Evolutionary conservation across 2,888 invertebrate species (phyloP), one percentile per base, ranked within the genome.

Genomic region (Cactoblastis cactorum): DNA sequence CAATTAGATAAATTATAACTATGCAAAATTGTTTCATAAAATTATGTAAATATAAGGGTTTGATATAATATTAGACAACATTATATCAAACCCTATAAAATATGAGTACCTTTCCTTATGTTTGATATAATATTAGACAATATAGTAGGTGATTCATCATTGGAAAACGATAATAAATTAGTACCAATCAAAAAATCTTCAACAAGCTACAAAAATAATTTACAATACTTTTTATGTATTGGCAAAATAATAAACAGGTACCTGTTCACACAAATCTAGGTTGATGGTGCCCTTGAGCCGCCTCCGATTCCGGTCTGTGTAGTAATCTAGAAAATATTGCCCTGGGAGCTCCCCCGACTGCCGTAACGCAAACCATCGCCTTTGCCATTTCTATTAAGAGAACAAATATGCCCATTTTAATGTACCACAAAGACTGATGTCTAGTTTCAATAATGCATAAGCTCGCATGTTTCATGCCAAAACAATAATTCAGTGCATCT

Each of bases 261-360:
- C 96, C 92, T 98, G 97, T 88, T 98, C 97, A 83, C 98, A 98
- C 79, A 97, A 95, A 90, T 98, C 98, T 71, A 98, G 91, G 91
- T 98, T 96, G 71, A 98, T 97, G 55, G 94, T 93, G 70, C 97
- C 97, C 89, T 97, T 97, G 62, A 95, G 90, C 71, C 96, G 95
- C 66, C 95, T 92, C 79, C 95, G 94, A 74, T 94, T 94, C 69
- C 94, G 92, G 80, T 98, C 97, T 34, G 96, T 95, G 83, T 96
- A 98, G 83, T 98, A 98, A 78, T 97, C 97, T 66, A 98, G 91
- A 74, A 96, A 94, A 90, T 96, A 98, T 83, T 97, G 97, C 52
- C 96, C 97, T 49, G 98, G 98, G 71, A 97, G 93, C 77, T 97
- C 96, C 62, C 97, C 96, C 33, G 95, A 94, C 77, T 97, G 96